Conservation (phyloP, 53 echinoderm and acorn worm genomes). For the Holothuria leucospilota region DNA sequence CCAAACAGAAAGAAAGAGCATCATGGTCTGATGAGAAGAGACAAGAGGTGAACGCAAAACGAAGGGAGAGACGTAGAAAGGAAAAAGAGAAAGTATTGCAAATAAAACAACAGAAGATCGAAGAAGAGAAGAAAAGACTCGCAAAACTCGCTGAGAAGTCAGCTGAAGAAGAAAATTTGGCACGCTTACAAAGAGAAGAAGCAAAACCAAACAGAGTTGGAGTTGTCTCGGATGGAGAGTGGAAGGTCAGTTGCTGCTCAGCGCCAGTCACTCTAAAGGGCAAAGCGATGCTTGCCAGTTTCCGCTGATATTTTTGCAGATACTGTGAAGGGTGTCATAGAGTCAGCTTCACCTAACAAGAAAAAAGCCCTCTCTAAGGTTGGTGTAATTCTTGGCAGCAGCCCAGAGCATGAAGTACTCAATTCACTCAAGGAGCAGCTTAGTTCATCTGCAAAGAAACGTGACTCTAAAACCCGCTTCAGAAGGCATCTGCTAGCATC, state of each 20-base stretch:
- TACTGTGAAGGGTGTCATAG: slow-evolving; percentile 17
- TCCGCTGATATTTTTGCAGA: not conserved
- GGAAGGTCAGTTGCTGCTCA: too few relatives aligned
- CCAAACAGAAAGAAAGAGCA: slow-evolving; percentile 2
- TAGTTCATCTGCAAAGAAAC: not conserved
- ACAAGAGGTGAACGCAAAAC: not conserved
- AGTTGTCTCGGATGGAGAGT: too few relatives aligned
- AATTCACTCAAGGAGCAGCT: too few relatives aligned
- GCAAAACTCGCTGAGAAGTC: not conserved
- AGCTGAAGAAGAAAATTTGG: not conserved
- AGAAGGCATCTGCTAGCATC: not conserved
- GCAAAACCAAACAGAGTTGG: too few relatives aligned
- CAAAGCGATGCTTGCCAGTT: not conserved
- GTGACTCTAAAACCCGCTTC: not conserved
- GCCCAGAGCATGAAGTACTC: too few relatives aligned
- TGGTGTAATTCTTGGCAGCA: not conserved
- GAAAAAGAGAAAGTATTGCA: not conserved
- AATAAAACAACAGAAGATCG: not conserved
- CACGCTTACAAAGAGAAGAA: too few relatives aligned
- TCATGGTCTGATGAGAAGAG: not conserved
- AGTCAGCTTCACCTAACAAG: slow-evolving; percentile 8
- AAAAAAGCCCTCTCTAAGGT: not conserved
- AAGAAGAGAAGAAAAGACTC: not conserved
- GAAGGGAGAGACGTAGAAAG: not conserved
- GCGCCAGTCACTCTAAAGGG: too few relatives aligned